These are phyloP conservation scores for Anneissia japonica DNA, from an alignment of 35 echinoderm and acorn worm species.

Conservation along the genomic window DNA sequence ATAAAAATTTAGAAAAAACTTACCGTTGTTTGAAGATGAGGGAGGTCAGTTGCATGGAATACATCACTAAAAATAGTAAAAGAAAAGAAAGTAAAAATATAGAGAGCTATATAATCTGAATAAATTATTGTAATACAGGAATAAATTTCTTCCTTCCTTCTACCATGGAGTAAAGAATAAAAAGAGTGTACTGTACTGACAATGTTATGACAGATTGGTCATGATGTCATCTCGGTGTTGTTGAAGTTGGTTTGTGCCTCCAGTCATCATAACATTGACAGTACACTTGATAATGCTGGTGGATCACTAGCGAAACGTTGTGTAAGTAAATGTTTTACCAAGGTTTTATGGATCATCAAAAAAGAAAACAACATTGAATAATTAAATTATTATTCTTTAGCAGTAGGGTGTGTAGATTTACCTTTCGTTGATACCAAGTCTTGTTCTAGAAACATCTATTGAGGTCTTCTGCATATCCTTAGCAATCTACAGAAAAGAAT, in stretches of 20 bases:
- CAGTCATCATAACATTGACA: too few species aligned
- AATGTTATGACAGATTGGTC: conserved; percentile 2
- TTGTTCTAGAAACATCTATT: conserved; percentile 44
- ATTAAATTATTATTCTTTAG: too few species aligned
- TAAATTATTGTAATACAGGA: too few species aligned
- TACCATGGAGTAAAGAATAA: too few species aligned
- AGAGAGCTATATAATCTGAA: not conserved
- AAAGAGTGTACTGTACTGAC: not conserved
- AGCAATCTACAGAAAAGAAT: conserved; percentile 24
- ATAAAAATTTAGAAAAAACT: conserved; percentile 19
- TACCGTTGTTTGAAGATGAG: conserved; percentile 93
- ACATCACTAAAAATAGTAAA: conserved; percentile 53
- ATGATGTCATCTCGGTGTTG: not conserved
- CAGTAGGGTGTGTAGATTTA: too few species aligned
- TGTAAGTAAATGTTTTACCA: too few species aligned
- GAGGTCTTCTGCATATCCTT: conserved; percentile 43
- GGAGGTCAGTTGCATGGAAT: conserved; percentile 70
- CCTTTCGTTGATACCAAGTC: conserved; percentile 3
- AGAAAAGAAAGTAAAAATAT: conserved; percentile 9
- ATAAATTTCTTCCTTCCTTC: too few species aligned
- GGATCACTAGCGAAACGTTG: too few species aligned
- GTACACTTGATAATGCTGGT: too few species aligned
- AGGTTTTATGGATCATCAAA: too few species aligned
- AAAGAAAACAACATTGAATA: too few species aligned
- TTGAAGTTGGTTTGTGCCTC: not conserved